A percentile compares a stretch with the other conserved stretches of the same genome.
Evolutionary conservation across 2,113 vertebrate genomes (phyloP).

Genomic region (Cyanoramphus novaezelandiae): DNA sequence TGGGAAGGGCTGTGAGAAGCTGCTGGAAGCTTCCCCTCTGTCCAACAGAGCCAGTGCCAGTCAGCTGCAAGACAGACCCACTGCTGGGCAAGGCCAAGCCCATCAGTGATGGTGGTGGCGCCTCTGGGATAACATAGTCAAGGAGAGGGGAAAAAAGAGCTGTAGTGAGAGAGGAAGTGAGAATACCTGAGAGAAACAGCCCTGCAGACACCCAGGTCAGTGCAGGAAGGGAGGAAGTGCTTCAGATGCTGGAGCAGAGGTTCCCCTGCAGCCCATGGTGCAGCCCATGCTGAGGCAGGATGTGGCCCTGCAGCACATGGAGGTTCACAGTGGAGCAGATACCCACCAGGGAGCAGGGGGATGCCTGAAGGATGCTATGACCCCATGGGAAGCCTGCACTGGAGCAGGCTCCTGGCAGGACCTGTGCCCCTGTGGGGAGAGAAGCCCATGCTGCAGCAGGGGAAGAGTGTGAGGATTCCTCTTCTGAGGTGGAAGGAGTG

Average conservation of each 20-base stretch:
- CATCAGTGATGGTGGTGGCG: neutral
- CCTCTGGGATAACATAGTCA: neutral
- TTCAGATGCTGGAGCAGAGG: neutral
- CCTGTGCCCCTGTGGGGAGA: neutral
- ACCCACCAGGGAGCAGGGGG: neutral
- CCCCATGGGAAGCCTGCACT: accelerated
- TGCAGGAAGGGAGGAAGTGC: neutral
- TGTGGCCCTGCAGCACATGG: neutral
- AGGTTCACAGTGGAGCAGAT: accelerated
- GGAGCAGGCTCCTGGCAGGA: neutral
- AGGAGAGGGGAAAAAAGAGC: neutral
- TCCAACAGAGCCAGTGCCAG: neutral
- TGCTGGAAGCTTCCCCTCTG: neutral
- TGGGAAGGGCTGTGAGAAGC: neutral
- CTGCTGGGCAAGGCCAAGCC: neutral
- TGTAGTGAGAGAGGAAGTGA: neutral
- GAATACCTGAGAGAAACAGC: neutral
- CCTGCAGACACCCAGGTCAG: neutral
- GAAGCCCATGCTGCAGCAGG: neutral
- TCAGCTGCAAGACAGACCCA: neutral
- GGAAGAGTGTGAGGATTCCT: neutral
- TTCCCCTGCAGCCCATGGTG: neutral
- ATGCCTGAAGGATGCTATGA: neutral
- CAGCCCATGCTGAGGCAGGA: neutral
- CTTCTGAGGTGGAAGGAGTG: neutral